Evolutionary conservation across 2,888 invertebrate genomes (phyloP).

Genomic region (Spisula subtruncata): DNA sequence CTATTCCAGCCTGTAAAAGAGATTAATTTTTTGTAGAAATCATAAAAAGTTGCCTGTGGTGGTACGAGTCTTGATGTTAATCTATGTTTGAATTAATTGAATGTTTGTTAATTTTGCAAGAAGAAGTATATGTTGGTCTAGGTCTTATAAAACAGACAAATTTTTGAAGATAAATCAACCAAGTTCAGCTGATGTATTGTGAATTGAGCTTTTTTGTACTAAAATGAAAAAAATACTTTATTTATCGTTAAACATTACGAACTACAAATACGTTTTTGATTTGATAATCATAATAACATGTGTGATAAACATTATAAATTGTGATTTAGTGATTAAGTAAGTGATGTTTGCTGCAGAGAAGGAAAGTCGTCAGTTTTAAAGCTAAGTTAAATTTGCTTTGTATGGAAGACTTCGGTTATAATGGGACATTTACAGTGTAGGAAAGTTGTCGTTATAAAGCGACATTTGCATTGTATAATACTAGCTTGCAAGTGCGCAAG

Average conservation of each 20-base stretch:
- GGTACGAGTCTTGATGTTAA: background rate
- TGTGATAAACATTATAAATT: no score
- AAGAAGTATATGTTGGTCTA: background rate
- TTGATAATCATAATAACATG: no score
- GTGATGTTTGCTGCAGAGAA: no score
- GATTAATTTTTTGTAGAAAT: background rate
- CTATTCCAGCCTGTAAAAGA: background rate
- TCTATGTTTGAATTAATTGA: background rate
- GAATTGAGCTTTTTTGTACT: background rate
- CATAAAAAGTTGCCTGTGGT: background rate
- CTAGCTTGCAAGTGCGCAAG: no score
- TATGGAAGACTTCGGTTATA: no score
- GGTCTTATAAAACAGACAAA: background rate
- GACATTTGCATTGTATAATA: no score
- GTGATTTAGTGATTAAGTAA: no score
- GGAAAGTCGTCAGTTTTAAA: no score
- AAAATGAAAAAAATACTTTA: background rate
- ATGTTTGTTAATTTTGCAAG: conserved; percentile 9
- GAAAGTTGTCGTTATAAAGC: no score
- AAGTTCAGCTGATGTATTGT: background rate
- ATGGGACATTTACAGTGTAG: no score
- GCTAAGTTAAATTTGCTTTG: no score
- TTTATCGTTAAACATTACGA: background rate
- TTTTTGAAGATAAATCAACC: conserved; percentile 14
- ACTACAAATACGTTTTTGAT: no score